Percentiles rank a stretch among this genome's conserved stretches.
Evolutionary conservation across 2,888 invertebrate species (phyloP).

Genomic region (Hydroisotoma schaefferi): DNA sequence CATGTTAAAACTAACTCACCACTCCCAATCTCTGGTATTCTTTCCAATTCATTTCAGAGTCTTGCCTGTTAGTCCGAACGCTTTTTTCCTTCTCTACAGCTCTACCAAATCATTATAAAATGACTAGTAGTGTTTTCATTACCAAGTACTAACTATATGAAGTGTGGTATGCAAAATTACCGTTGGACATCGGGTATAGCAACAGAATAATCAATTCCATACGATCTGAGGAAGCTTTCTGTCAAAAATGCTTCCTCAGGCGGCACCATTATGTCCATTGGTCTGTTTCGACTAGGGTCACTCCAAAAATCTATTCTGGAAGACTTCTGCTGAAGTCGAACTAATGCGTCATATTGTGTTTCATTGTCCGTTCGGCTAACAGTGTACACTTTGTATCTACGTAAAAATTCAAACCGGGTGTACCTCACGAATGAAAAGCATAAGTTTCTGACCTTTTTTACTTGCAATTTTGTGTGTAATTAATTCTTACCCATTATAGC

Average conservation of each 20-base stretch:
- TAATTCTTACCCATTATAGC: too few relatives aligned
- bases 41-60: conserved; percentile 44
- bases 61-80: conserved; percentile 31
- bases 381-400: conserved; percentile 43
- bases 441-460: too few relatives aligned
- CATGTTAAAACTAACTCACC: conserved; percentile 23
- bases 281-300: conserved; percentile 37
- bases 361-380: conserved; percentile 37
- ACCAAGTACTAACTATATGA: too few relatives aligned
- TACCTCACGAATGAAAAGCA: too few relatives aligned
- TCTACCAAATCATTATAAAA: conserved; percentile 18
- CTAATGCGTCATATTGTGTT: conserved; percentile 37
- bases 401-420: too few relatives aligned
- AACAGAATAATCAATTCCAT: conserved; percentile 39
- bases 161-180: conserved; percentile 24
- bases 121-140: neutral
- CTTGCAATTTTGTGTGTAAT: too few relatives aligned
- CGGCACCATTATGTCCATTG: conserved; percentile 44
- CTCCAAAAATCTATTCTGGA: conserved; percentile 43
- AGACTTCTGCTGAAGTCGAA: conserved; percentile 31
- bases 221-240: conserved; percentile 29
- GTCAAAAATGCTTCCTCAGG: conserved; percentile 29
- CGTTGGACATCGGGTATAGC: conserved; percentile 42
- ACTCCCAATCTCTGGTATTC: conserved; percentile 39
- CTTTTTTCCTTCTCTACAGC: conserved; percentile 39